Evolutionary conservation across 2,888 invertebrate species (phyloP), one percentile per base, ranked within the genome.

Genomic region (Hyalella azteca): DNA sequence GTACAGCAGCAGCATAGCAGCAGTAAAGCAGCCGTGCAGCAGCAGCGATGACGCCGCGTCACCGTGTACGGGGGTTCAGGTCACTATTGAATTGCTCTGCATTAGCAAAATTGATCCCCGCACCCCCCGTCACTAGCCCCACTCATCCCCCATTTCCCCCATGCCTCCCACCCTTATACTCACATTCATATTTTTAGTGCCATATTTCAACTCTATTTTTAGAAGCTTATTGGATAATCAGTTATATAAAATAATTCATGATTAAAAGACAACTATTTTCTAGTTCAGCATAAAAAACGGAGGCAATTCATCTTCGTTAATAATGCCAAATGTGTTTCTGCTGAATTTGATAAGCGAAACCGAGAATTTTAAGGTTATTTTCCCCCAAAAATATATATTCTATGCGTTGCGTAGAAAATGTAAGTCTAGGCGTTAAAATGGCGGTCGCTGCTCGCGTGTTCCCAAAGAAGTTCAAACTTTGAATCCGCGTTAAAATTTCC

Each of bases 41-140:
- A 29, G 59, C 26, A 59, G 26, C 29, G 59, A 26, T 22, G 59
- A 11, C 59, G 29, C 26, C 29, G 22, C 26, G 5, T 22, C 26
- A 7, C 11, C 11, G 26, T 1, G 50, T n/a, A 29, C 7, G 32
- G 26, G 59, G 59, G 59, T 59, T 26, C 59, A 59, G 59, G 59
- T 59, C 59, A 29, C 59, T 22, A 59, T 59, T 59, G 59, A 59
- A 59, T 59, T 59, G 59, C 59, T 29, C n/a, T 59, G 59, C 59
- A 59, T 59, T 59, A 59, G 59, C 59, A 7, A 59, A 59, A 59
- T 59, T 59, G 59, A 7, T 29, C 29, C 59, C 29, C 29, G 13
- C 15, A 45, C 45, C 45, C 11, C 45, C 45, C 11, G 45, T 15
- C 15, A 45, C 45, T 45, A 15, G 45, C 11, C 45, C 9, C 45